Conservation (phyloP, 2,113 vertebrate genomes). For the Odontesthes bonariensis region DNA sequence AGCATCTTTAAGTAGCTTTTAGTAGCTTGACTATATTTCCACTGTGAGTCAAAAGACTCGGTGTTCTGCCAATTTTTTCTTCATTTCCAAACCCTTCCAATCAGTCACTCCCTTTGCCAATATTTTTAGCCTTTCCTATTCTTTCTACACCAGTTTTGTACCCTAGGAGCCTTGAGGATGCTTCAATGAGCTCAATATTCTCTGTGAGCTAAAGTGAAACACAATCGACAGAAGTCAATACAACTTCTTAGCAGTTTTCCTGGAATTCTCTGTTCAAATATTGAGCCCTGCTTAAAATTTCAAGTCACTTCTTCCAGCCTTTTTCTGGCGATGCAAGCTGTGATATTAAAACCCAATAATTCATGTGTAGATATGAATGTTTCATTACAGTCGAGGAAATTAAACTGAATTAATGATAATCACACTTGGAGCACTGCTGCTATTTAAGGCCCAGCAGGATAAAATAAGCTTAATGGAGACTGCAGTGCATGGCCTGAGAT, state of each 20-base stretch:
- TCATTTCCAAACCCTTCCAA: slow-evolving; percentile 20
- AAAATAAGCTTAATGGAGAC: slow-evolving; percentile 18
- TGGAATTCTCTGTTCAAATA: slow-evolving; percentile 74
- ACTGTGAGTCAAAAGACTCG: slow-evolving; percentile 2
- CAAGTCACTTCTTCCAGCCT: slow-evolving; percentile 59
- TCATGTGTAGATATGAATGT: slow-evolving; percentile 79
- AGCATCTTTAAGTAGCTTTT: neutral
- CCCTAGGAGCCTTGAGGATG: slow-evolving; percentile 47
- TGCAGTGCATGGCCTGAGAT: neutral
- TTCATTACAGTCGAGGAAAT: slow-evolving; percentile 77
- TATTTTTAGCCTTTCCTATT: slow-evolving; percentile 48
- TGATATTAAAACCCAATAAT: slow-evolving; percentile 71
- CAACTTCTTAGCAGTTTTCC: slow-evolving; percentile 58
- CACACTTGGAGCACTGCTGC: slow-evolving; percentile 52
- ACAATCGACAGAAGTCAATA: slow-evolving; percentile 71
- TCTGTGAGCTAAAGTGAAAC: slow-evolving; percentile 64
- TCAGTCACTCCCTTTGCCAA: slow-evolving; percentile 31
- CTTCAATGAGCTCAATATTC: slow-evolving; percentile 59
- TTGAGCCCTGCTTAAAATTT: slow-evolving; percentile 73
- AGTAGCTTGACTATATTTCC: neutral
- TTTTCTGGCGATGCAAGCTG: slow-evolving; percentile 57
- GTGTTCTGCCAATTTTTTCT: neutral
- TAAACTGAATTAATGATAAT: slow-evolving; percentile 79
- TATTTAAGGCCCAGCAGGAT: slow-evolving; percentile 55
- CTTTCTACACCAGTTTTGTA: slow-evolving; percentile 41